Conservation (phyloP, 2,888 invertebrate species). For the Nomada flava region DNA sequence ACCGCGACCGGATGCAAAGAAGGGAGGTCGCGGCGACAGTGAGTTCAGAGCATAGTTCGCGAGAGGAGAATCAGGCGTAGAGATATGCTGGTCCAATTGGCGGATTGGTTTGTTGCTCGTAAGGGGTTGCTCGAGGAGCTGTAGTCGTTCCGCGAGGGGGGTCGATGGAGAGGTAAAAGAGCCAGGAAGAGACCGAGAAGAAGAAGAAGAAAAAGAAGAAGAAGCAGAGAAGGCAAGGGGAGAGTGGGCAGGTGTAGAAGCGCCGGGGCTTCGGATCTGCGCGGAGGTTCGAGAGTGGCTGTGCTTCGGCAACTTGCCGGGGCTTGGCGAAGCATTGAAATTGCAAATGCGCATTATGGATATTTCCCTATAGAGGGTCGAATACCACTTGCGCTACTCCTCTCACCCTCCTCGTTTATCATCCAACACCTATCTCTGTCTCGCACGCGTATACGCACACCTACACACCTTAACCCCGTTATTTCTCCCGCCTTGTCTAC, state of each 20-base stretch:
- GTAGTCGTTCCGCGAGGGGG: constrained; percentile 46
- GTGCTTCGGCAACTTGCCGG: constrained; percentile 77
- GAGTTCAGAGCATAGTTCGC: constrained; percentile 27
- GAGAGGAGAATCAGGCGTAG: constrained; percentile 37
- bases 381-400: constrained; percentile 71
- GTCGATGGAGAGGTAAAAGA: constrained; percentile 42
- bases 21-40: too few species aligned
- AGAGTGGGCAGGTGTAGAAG: constrained; percentile 38
- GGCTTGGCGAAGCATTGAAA: constrained; percentile 82
- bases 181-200: constrained; percentile 58
- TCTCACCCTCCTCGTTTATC: constrained; percentile 12
- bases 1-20: neutral
- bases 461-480: neutral
- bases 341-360: constrained; percentile 84
- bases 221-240: neutral
- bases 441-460: constrained; percentile 16
- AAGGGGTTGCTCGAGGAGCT: constrained; percentile 66
- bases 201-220: constrained; percentile 68
- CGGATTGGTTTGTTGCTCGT: constrained; percentile 67
- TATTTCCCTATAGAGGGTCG: constrained; percentile 83
- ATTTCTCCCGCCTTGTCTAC: constrained; percentile 24
- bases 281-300: constrained; percentile 70
- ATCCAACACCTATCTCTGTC: neutral
- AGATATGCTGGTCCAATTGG: constrained; percentile 48
- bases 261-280: constrained; percentile 62